Evolutionary conservation across 2,797 vertebrate species (phyloP).

Genomic region (Macropus fuliginosus): DNA sequence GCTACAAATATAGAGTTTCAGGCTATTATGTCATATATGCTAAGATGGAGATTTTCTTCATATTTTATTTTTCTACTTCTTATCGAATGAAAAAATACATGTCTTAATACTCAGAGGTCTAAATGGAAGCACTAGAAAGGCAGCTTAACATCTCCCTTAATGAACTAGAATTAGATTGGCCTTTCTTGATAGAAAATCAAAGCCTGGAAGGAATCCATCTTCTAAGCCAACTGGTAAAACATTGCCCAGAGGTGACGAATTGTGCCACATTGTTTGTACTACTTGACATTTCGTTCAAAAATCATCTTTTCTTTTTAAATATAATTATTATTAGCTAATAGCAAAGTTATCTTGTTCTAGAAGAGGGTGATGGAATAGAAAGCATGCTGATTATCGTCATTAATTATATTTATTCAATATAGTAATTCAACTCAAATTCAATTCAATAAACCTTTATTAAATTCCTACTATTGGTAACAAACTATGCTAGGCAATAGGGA

Average conservation of each 20-base stretch:
- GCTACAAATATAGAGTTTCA: neutral
- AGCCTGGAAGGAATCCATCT: neutral
- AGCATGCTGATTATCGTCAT: neutral
- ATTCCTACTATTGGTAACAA: neutral
- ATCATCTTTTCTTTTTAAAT: conserved; percentile 14
- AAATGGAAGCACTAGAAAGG: neutral
- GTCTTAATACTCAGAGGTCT: neutral
- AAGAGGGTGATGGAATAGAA: neutral
- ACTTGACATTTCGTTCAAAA: neutral
- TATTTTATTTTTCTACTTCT: neutral
- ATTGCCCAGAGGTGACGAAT: neutral
- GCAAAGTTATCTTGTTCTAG: neutral
- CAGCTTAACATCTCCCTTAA: neutral
- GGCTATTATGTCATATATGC: too few species aligned
- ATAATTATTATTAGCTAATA: neutral
- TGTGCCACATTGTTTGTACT: neutral
- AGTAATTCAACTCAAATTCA: neutral
- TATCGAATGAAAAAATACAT: neutral
- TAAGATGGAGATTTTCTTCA: neutral
- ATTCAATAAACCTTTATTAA: neutral
- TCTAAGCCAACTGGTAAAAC: neutral
- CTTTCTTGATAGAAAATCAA: neutral
- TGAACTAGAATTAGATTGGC: neutral
- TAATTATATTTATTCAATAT: neutral
- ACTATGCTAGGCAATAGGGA: neutral